Evolutionary conservation across 1,140 invertebrate species (phyloP).

Genomic region (Hyphantria cunea): DNA sequence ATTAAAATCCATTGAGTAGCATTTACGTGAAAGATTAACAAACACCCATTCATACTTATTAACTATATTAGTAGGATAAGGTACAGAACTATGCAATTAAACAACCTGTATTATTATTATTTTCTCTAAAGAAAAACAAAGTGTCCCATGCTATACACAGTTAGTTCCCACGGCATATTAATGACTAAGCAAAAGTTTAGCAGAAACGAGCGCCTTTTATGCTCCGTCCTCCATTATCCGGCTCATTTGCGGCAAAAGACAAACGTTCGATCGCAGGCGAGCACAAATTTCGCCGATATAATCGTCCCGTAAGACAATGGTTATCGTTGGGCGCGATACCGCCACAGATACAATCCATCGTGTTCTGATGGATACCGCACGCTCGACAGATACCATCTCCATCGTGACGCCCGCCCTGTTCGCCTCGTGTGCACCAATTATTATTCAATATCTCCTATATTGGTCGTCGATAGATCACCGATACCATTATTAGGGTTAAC

Average conservation of each 20-base stretch:
- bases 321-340: conserved; percentile 68
- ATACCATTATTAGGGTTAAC: conserved; percentile 52
- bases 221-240: conserved; percentile 59
- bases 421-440: conserved; percentile 70
- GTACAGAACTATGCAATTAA: no score
- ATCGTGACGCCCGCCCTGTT: conserved; percentile 59
- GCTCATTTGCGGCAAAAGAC: conserved; percentile 75
- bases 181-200: conserved; percentile 73
- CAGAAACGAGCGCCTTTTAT: conserved; percentile 65
- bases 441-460: conserved; percentile 71
- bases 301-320: conserved; percentile 75
- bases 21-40: no score
- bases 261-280: conserved; percentile 65
- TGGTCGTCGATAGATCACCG: conserved; percentile 43
- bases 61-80: no score
- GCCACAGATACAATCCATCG: conserved; percentile 53
- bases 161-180: conserved; percentile 67
- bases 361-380: conserved; percentile 74
- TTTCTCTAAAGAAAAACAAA: conserved; percentile 15
- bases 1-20: no score
- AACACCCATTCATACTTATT: no score
- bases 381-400: conserved; percentile 67
- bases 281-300: conserved; percentile 75
- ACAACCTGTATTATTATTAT: not conserved
- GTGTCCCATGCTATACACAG: conserved; percentile 9